These are phyloP conservation scores for Mactromeris polynyma DNA, from an alignment of 2,888 invertebrate genomes.

Conservation along the genomic window DNA sequence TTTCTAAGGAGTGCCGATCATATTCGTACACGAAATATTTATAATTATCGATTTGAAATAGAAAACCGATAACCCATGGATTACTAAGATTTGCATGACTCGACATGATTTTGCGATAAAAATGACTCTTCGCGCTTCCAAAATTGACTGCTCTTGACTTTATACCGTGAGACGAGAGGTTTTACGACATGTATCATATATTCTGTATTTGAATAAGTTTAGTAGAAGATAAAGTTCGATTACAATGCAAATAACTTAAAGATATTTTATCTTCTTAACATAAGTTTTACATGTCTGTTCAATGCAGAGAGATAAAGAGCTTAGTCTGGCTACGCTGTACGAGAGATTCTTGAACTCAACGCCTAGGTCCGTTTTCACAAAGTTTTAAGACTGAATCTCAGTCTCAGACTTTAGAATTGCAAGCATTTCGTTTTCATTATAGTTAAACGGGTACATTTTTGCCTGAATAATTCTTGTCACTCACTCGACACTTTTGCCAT, in stretches of 20 bases:
- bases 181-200: constrained; percentile 18
- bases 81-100: neutral
- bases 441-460: too few species aligned
- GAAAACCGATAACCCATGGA: neutral
- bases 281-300: neutral
- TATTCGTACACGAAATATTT: neutral
- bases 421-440: too few species aligned
- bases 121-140: neutral
- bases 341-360: neutral
- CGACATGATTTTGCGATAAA: neutral
- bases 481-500: too few species aligned
- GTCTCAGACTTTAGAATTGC: too few species aligned
- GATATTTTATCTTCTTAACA: neutral
- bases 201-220: neutral
- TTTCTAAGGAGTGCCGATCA: neutral
- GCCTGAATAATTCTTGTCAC: too few species aligned
- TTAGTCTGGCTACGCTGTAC: neutral
- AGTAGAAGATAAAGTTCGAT: neutral
- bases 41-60: neutral
- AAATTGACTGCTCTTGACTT: neutral
- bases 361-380: neutral
- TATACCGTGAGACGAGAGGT: neutral
- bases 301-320: neutral
- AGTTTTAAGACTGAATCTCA: too few species aligned
- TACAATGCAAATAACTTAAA: neutral